Conservation (phyloP, 2,888 invertebrate species). For the Diplazon laetatorius region DNA sequence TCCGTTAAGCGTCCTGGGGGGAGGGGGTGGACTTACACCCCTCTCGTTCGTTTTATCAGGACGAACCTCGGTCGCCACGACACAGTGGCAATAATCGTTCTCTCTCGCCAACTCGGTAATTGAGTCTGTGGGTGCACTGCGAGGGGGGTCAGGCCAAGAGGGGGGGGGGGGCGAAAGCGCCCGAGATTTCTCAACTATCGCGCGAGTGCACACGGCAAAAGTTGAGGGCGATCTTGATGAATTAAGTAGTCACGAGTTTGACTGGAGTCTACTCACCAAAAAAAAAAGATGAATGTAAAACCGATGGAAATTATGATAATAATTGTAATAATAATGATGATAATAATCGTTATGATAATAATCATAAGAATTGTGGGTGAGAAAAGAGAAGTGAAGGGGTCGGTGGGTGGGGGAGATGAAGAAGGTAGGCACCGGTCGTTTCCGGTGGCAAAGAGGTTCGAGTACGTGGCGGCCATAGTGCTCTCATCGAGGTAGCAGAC, state of each 20-base stretch:
- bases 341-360: neutral
- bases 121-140: slow-evolving; percentile 53
- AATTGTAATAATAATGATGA: neutral
- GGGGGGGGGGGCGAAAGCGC: slow-evolving; percentile 10
- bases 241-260: slow-evolving; percentile 37
- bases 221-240: slow-evolving; percentile 37
- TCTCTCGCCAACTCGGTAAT: slow-evolving; percentile 58
- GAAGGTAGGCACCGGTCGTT: neutral
- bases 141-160: no score
- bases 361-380: neutral
- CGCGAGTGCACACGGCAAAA: slow-evolving; percentile 15
- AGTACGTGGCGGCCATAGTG: neutral
- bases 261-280: neutral
- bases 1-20: neutral
- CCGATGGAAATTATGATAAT: neutral
- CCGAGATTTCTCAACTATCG: slow-evolving; percentile 37
- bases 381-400: slow-evolving; percentile 10
- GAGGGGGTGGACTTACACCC: neutral
- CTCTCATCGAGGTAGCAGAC: slow-evolving; percentile 44
- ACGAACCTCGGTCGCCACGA: neutral
- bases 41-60: slow-evolving; percentile 10
- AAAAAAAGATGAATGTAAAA: slow-evolving; percentile 1
- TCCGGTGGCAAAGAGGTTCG: slow-evolving; percentile 1
- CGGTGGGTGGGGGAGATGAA: neutral
- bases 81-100: neutral